Evolutionary conservation across 2,797 vertebrate species (phyloP).

Genomic region (Sitta carolinensis): DNA sequence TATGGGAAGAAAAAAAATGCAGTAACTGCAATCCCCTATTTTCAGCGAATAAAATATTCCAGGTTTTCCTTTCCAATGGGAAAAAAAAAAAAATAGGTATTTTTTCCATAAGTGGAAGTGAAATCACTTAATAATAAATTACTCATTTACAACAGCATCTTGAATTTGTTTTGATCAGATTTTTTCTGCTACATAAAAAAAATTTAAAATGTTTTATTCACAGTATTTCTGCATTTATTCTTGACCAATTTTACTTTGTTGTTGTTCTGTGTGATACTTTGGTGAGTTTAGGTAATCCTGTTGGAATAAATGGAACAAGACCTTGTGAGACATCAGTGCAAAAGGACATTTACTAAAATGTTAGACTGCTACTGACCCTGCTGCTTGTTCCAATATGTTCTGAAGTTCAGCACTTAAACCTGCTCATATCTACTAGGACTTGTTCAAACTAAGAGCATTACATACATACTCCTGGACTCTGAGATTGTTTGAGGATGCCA

Average conservation of each 20-base stretch:
- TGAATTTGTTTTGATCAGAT: not conserved
- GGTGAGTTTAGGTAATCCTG: not conserved
- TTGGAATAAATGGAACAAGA: not conserved
- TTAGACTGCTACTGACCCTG: not conserved
- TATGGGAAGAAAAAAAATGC: not conserved
- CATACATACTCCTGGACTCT: not conserved
- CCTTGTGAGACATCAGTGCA: not conserved
- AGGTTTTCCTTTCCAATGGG: not conserved
- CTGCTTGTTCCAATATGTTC: not conserved
- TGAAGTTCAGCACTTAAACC: not conserved
- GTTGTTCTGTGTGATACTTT: not conserved
- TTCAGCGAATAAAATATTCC: not conserved
- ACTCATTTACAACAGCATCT: not conserved
- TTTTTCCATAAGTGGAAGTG: not conserved
- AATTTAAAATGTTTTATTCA: not conserved
- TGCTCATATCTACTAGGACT: not conserved
- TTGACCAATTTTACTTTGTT: not conserved
- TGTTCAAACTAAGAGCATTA: not conserved
- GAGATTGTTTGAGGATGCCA: not conserved
- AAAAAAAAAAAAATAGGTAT: not conserved
- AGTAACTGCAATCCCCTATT: not conserved
- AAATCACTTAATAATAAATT: not conserved
- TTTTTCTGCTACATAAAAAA: not conserved
- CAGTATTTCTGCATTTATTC: not conserved
- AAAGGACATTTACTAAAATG: not conserved